Conservation (phyloP, 2,797 vertebrate species). For the Meriones psammophilus region DNA sequence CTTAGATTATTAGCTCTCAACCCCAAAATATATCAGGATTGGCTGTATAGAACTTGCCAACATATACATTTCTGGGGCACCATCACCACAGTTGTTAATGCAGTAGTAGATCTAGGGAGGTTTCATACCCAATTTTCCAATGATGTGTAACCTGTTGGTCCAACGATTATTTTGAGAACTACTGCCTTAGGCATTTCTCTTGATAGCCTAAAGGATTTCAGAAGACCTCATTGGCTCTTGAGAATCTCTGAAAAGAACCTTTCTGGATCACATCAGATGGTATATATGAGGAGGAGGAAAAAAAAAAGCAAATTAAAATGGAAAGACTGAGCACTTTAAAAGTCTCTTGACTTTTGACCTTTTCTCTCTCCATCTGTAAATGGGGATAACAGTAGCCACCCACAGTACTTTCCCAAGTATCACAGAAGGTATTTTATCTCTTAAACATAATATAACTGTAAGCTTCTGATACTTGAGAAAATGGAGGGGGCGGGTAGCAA, state of each 20-base stretch:
- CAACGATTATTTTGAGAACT: neutral
- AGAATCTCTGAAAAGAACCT: constrained; percentile 21
- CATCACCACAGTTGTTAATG: neutral
- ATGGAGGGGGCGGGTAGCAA: neutral
- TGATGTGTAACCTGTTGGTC: neutral
- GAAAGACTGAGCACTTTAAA: constrained; percentile 38
- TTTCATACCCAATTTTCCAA: constrained; percentile 44
- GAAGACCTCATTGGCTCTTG: constrained; percentile 40
- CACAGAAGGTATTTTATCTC: constrained; percentile 51
- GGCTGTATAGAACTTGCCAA: neutral
- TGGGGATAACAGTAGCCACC: neutral
- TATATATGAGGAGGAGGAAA: neutral
- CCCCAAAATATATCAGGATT: neutral
- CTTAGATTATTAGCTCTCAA: neutral
- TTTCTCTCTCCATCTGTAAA: constrained; percentile 57
- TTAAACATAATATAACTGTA: constrained; percentile 25
- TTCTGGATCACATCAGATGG: neutral
- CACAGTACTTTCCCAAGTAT: neutral
- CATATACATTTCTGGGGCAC: neutral
- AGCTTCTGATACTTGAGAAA: constrained; percentile 36
- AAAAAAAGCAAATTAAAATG: neutral
- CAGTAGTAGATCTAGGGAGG: neutral
- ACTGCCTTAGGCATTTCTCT: neutral
- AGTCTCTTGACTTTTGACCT: constrained; percentile 9
- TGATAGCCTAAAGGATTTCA: constrained; percentile 22